Evolutionary conservation across 2,797 vertebrate species (phyloP), one percentile per base, ranked within the genome.

Genomic region (Rousettus madagascariensis): DNA sequence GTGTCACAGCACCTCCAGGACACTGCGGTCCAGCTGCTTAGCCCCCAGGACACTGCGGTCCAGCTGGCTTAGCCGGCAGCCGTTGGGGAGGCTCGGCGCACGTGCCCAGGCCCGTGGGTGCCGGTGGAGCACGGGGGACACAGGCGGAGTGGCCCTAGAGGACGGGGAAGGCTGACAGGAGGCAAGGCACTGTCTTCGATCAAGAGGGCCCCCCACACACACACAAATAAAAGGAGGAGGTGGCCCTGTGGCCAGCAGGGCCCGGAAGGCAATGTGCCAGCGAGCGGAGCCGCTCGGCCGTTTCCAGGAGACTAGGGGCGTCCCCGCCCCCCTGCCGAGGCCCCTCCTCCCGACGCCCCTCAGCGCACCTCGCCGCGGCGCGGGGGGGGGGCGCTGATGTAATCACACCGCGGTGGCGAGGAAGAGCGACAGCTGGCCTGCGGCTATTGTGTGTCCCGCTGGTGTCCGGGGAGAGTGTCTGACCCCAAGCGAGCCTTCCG

Each of bases 241-340:
- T 19, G n/a, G 22, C 15, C 38, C 46, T 59, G 10, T 13, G 10
- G 19, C 33, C 30, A 26, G 33, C 8, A 2, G 51, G 26, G 9
- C 28, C 80, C 8, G 1, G 16, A 89, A 57, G 11, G 26, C 63
- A 26, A 22, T 0, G 0, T 0, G 0, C 4, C 38, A 6, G 4
- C 38, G 38, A 38, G 38, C 38, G 3, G 38, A 38, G 38, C 38
- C 6, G 38, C 33, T 33, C 6, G 38, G 6, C 0, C 19, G n/a
- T 33, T 68, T 6, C 46, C 6, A 9, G 36, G 12, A 10, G 12
- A 5, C 24, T 28, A 9, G 0, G 12, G 5, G 3, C 0, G 0
- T 33, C 20, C 46, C 6, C 0, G 1, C 19, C 36, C 12, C 7
- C 2, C 5, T 2, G 6, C 20, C 55, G n/a, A n/a, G n/a, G 22